Conservation (phyloP, 2,113 vertebrate genomes). For the Petrocephalus zakoni region DNA sequence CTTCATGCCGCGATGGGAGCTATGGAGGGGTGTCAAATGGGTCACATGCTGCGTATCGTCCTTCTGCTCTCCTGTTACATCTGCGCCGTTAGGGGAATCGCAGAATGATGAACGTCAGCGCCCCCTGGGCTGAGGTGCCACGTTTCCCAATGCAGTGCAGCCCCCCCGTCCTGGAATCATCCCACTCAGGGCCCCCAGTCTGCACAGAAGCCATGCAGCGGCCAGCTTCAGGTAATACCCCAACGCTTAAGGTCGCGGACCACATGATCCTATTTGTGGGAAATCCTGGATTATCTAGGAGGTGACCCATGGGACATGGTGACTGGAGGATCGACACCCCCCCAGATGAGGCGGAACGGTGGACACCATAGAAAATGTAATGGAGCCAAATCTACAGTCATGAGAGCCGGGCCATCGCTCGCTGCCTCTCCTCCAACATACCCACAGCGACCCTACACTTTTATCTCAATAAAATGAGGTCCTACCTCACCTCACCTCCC, state of each 20-base stretch:
- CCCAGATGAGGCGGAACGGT: neutral
- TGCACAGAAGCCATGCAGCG: neutral
- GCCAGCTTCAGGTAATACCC: neutral
- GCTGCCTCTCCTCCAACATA: neutral
- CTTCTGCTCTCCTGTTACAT: neutral
- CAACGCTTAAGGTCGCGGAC: neutral
- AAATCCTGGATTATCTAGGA: neutral
- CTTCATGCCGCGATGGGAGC: neutral
- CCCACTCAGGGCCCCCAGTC: neutral
- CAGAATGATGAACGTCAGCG: neutral
- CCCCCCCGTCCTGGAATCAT: neutral
- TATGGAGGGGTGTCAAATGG: neutral
- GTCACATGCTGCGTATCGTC: neutral
- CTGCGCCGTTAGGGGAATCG: neutral
- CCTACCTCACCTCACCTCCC: neutral
- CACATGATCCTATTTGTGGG: neutral
- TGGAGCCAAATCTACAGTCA: neutral
- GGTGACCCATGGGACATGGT: neutral
- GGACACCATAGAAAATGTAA: neutral
- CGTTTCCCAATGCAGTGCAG: neutral
- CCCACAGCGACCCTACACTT: neutral
- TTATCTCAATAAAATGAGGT: neutral
- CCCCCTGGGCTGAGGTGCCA: neutral
- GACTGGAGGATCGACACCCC: neutral
- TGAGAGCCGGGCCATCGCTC: neutral